Base-by-base conservation (phyloP, 2,888 invertebrate genomes). In the Apoderus coryli region DNA sequence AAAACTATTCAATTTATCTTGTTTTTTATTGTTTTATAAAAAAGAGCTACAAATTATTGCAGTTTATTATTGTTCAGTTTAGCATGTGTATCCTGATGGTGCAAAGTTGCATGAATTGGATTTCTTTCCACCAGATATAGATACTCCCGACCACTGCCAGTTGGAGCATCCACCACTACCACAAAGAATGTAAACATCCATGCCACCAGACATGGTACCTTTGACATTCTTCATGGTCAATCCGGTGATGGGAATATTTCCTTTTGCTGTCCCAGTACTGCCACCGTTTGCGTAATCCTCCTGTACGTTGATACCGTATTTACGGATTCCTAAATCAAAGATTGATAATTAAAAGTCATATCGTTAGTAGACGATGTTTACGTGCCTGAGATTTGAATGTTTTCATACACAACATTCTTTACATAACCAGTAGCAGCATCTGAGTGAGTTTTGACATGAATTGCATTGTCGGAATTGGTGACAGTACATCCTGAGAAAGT, bases 401-500 rank as follows among this genome's bases (percentile, higher is more conserved):
- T 40, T 13, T 29, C 30, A 27, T 42, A 42, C 2, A 41, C 41
- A 4, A 44, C 34, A 25, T 38, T 34, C 7, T 22, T 34, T 10
- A 44, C 33, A 7, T 31, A 11, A 6, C 43, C 43, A 16, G 30
- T 27, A 5, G 39, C 37, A 10, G 34, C 38, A 35, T 44, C 39
- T 6, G 37, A 16, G 24, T 44, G 44, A 3, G 44, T 41, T 30
- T 44, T 44, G 11, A 44, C 25, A 14, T 44, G 44, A 15, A 44
- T 44, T 4, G 38, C 44, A 10, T 44, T 44, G n/a, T 32, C 26
- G 1, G 44, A 44, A 14, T 44, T 41, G 5, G 4, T 22, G 5
- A 44, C 41, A 10, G 24, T 32, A 14, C 35, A 38, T 25, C 40
- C 35, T 3, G 24, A 27, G 22, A 44, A 44, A 4, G 32, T 34